Evolutionary conservation across 2,113 vertebrate species (phyloP).

Genomic region (Glareola pratincola): DNA sequence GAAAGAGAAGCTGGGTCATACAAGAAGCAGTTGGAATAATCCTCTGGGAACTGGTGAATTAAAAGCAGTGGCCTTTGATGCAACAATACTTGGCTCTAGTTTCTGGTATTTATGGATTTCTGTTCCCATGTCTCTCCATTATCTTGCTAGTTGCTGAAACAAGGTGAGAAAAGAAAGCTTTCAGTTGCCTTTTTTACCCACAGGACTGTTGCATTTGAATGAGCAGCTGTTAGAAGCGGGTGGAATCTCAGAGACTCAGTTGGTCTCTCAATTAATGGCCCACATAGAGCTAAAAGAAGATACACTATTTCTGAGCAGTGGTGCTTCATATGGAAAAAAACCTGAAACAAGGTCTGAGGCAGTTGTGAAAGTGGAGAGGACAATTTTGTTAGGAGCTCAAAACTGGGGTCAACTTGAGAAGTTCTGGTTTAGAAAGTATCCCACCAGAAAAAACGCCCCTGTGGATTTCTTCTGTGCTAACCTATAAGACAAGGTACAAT

Average conservation of each 20-base stretch:
- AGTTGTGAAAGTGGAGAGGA: background rate
- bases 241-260: background rate
- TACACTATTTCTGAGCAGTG: background rate
- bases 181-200: background rate
- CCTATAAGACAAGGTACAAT: background rate
- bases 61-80: background rate
- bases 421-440: background rate
- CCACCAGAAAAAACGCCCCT: background rate
- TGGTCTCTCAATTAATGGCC: background rate
- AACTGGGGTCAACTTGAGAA: background rate
- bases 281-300: background rate
- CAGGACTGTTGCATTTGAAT: background rate
- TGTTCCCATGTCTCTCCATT: background rate
- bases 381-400: background rate
- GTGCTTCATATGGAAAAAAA: fast-evolving
- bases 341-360: background rate
- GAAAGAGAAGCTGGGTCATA: background rate
- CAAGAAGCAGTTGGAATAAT: background rate
- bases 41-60: background rate
- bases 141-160: background rate
- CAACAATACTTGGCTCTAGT: background rate
- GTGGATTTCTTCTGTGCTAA: background rate
- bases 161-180: background rate
- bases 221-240: background rate
- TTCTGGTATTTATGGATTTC: background rate